phyloP scores from a whole-genome alignment of 2,797 vertebrate species.

The Phrynocephalus vlangalii region DNA sequence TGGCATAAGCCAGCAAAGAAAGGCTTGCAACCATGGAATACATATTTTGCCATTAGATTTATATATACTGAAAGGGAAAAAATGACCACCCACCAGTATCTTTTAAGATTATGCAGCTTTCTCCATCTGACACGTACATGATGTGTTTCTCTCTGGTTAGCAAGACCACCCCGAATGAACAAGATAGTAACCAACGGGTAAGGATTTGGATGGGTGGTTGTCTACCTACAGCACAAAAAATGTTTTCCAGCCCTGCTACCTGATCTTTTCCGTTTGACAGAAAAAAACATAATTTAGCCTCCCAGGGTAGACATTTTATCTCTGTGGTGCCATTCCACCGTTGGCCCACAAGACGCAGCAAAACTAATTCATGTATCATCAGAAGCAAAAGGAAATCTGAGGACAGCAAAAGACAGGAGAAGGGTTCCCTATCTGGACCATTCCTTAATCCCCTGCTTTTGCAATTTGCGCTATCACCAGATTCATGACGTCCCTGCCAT shows the following conservation, averaged over 20 bases:
- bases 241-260: not conserved
- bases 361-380: constrained; percentile 50
- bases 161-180: not conserved
- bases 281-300: constrained; percentile 3
- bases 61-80: not conserved
- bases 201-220: not conserved
- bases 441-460: constrained; percentile 70
- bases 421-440: constrained; percentile 56
- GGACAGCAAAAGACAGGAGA: constrained; percentile 61
- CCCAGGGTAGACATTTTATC: constrained; percentile 30
- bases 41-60: not conserved
- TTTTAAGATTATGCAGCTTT: not conserved
- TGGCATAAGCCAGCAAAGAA: not conserved
- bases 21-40: not conserved
- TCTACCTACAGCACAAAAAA: not conserved
- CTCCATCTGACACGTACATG: not conserved
- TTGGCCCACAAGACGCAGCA: constrained; percentile 23
- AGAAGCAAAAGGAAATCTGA: constrained; percentile 18
- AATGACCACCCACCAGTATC: not conserved
- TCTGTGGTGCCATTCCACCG: not conserved
- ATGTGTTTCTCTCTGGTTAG: not conserved
- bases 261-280: not conserved
- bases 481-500: constrained; percentile 63
- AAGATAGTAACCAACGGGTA: not conserved
- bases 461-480: constrained; percentile 57